Percentiles rank a stretch among this genome's conserved stretches.
These are phyloP conservation scores for Musca vetustissima DNA, from an alignment of 1,140 invertebrate genomes.

Conservation along the genomic window DNA sequence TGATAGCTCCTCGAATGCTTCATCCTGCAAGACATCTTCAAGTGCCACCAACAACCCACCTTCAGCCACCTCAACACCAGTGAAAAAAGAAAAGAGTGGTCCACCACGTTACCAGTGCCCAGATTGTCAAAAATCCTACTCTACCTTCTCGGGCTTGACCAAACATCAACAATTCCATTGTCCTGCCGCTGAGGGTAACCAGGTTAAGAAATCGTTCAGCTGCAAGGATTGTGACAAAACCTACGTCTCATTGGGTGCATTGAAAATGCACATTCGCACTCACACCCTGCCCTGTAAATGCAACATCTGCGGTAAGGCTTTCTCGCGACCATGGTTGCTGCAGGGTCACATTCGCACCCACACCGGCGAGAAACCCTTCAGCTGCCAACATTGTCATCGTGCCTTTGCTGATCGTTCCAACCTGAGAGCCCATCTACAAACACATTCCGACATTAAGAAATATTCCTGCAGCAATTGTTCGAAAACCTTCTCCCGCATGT, in stretches of 20 bases:
- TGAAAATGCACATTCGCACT: conserved; percentile 98
- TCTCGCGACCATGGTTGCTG: conserved; percentile 93
- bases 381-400: conserved; percentile 89
- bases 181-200: conserved; percentile 75
- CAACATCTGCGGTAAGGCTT: conserved; percentile 93
- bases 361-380: conserved; percentile 96
- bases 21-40: neutral
- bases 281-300: conserved; percentile 98
- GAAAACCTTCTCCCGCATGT: conserved; percentile 97
- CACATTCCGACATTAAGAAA: conserved; percentile 96
- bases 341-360: conserved; percentile 94
- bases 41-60: neutral
- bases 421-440: conserved; percentile 94
- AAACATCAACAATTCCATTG: conserved; percentile 62
- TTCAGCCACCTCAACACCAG: conserved; percentile 36
- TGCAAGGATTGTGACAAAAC: conserved; percentile 97
- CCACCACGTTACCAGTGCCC: conserved; percentile 83
- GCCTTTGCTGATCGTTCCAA: conserved; percentile 97
- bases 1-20: conserved; percentile 49
- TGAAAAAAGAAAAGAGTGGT: conserved; percentile 52
- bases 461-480: conserved; percentile 90
- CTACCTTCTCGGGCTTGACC: conserved; percentile 89
- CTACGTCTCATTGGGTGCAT: conserved; percentile 90
- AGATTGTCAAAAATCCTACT: conserved; percentile 93
- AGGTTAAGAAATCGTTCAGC: conserved; percentile 87